phyloP scores from a whole-genome alignment of 1,140 invertebrate species.

The Drosophila chauvacae region DNA sequence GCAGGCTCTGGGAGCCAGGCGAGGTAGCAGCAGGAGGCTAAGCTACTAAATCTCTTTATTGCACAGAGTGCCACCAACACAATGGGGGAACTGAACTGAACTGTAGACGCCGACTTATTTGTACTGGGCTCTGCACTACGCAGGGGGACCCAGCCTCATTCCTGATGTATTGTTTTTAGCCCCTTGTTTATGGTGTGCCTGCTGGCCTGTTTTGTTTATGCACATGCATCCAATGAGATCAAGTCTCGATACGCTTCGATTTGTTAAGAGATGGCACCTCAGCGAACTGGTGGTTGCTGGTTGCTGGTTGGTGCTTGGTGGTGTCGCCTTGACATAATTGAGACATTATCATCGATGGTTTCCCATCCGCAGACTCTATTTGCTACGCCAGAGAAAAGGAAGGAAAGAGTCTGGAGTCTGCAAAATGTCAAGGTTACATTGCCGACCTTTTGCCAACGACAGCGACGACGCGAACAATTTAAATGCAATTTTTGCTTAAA shows the following conservation, averaged over 20 bases:
- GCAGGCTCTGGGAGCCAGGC: slow-evolving; percentile 4
- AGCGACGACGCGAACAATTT: slow-evolving; percentile 69
- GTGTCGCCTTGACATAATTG: slow-evolving; percentile 75
- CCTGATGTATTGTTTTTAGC: slow-evolving; percentile 68
- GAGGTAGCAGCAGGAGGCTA: slow-evolving; percentile 27
- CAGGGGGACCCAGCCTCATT: slow-evolving; percentile 37
- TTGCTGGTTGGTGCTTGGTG: not conserved
- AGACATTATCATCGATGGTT: slow-evolving; percentile 74
- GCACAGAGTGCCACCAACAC: slow-evolving; percentile 34
- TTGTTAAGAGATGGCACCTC: slow-evolving; percentile 54
- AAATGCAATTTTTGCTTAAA: slow-evolving; percentile 83
- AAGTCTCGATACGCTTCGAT: slow-evolving; percentile 53
- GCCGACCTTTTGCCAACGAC: slow-evolving; percentile 68
- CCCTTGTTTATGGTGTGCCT: slow-evolving; percentile 62
- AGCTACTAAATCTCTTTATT: slow-evolving; percentile 81
- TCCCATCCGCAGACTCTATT: slow-evolving; percentile 52
- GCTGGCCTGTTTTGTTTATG: slow-evolving; percentile 69
- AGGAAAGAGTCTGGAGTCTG: slow-evolving; percentile 14
- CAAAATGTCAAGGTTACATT: slow-evolving; percentile 75
- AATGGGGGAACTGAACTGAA: slow-evolving; percentile 44
- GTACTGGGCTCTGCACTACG: slow-evolving; percentile 59
- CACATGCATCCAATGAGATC: slow-evolving; percentile 45
- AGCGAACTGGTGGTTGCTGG: not conserved
- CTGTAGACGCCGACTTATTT: slow-evolving; percentile 64
- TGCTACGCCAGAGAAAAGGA: slow-evolving; percentile 4